Base-by-base conservation (phyloP, 2,797 vertebrate species). In the Taeniopygia guttata region DNA sequence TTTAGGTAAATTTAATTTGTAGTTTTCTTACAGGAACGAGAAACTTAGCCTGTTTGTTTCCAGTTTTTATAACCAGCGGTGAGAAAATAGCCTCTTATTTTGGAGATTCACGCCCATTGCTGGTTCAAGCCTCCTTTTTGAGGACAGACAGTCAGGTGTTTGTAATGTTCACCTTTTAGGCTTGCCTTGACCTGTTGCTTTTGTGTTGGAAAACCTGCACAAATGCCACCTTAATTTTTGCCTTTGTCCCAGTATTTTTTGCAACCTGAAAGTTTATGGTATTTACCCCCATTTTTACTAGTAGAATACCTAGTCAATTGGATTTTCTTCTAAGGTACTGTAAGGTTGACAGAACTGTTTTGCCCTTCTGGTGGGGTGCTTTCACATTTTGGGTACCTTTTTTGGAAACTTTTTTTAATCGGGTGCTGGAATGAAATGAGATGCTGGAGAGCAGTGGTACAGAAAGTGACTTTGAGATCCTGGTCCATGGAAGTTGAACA, bases 401-500 rank as follows among this genome's bases (percentile, higher is more conserved):
- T 81, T 63, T 38, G 59, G 55, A 66, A 60, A 14, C 3, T 74
- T 45, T 75, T 66, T 84, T 43, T 19, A 9, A n/a, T 78, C 32
- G 48, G 10, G 5, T 49, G 12, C 9, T 12, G 30, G 54, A 63
- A 54, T 29, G 62, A 40, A 78, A 42, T 13, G 26, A 78, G 46
- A 29, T 10, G 22, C 27, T 78, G 34, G 26, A 72, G 27, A 78
- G 5, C 30, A 59, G 40, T 72, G 11, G 40, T 32, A 0, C 2
- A 1, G 54, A 78, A 84, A 54, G 34, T 17, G 18, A 25, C 26
- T 21, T 59, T 1, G 2, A 7, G 2, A 10, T 66, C 30, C 29
- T 72, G 30, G 9, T 42, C 0, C 0, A 0, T 16, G 22, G 3
- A 56, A 9, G 7, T 26, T 42, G 34, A 59, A 46, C 22, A 2